These are phyloP conservation scores for Orbicella faveolata DNA, from an alignment of 64 coral and sea anemone genomes.

Conservation along the genomic window DNA sequence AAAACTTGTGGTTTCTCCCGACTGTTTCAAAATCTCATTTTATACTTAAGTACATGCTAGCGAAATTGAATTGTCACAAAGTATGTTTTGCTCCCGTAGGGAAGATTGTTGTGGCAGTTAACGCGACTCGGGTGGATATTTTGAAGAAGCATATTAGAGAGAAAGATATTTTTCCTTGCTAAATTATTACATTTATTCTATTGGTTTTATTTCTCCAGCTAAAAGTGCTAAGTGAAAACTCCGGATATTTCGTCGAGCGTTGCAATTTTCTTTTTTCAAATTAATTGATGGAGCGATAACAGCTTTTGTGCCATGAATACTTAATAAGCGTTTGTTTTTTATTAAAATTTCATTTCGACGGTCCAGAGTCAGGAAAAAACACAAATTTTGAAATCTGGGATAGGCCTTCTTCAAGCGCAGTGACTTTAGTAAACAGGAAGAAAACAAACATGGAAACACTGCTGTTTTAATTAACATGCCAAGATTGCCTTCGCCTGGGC, in stretches of 20 bases:
- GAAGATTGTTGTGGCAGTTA: not conserved
- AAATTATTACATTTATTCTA: too few species aligned
- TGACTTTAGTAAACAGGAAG: too few species aligned
- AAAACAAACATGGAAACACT: too few species aligned
- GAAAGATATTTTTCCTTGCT: too few species aligned
- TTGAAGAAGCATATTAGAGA: too few species aligned
- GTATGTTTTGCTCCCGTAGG: conserved; percentile 1
- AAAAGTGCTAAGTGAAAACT: too few species aligned
- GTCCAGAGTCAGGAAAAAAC: too few species aligned
- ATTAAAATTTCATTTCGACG: not conserved
- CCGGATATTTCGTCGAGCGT: too few species aligned
- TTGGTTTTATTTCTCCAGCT: too few species aligned
- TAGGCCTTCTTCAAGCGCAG: not conserved
- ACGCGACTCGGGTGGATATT: not conserved
- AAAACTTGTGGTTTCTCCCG: not conserved
- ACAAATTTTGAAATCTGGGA: not conserved
- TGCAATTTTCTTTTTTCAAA: not conserved
- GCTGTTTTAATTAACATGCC: too few species aligned
- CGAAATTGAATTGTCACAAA: not conserved
- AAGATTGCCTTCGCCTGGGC: too few species aligned
- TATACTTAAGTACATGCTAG: not conserved
- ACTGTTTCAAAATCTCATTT: not conserved
- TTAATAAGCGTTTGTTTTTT: conserved; percentile 9
- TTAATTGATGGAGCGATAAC: not conserved
- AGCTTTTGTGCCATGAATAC: not conserved